Evolutionary conservation across 2,797 vertebrate species (phyloP), one percentile per base, ranked within the genome.

Genomic region (Pristis pectinata): DNA sequence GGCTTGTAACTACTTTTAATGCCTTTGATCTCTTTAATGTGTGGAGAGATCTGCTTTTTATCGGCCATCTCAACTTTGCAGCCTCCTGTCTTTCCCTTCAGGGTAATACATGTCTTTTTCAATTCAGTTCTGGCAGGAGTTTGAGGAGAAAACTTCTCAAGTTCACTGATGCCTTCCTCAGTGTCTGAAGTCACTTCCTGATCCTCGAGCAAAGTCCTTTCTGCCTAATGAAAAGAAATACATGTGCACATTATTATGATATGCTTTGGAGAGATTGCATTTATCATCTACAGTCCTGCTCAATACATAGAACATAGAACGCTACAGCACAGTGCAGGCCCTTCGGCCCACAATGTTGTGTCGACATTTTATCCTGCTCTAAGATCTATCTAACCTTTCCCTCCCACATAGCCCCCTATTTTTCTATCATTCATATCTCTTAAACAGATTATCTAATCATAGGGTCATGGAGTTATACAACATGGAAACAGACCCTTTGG

Each of bases 21-120:
- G 49, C 67, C 76, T 72, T 76, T 94, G 67, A 74, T 94, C 67
- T 94, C 92, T 44, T 74, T 94, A 53, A 53, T 19, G 22, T 76
- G 72, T 8, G 92, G n/a, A 53, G 92, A 56, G 87, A 67, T 91
- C 41, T 53, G 92, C 30, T 94, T 94, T 72, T 56, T 74, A 8
- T 76, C 19, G 41, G 44, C 92, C 30, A 70, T 13, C 70, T 94
- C 92, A 53, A 17, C 44, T 70, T 76, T 94, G 67, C 44, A 34
- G 41, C 92, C 49, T 53, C 72, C 92, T 30, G 67, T 27, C 44
- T 49, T 72, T 37, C 87, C 87, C 61, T 67, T 91, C 19, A 11
- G n/a, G 7, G n/a, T 67, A 61, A n/a, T 30, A 67, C 61, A 22
- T 0, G 61, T 9, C 44, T 74, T 76, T 34, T 56, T 94, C 27